Conservation (phyloP, 2,888 invertebrate genomes). For the Thumatha senex region DNA sequence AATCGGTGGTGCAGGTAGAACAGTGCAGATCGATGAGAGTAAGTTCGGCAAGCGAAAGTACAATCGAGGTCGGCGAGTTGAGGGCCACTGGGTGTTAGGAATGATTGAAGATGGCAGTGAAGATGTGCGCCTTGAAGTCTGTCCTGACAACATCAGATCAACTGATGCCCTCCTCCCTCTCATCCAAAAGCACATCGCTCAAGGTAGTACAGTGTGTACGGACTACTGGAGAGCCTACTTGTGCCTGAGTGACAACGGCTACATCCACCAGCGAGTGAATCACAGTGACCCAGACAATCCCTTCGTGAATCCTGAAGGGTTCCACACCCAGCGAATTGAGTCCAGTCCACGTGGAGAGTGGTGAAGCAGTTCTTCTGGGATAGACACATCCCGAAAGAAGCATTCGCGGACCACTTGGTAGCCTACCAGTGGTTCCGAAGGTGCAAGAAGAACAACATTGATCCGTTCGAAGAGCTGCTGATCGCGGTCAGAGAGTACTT, state of each 20-base stretch:
- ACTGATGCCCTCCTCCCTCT: neutral
- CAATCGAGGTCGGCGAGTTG: neutral
- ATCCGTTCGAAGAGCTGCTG: no score
- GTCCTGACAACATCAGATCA: constrained; percentile 24
- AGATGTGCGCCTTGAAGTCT: constrained; percentile 37
- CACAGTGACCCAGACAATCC: no score
- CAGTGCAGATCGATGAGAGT: neutral
- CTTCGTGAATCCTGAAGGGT: no score
- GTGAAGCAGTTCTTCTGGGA: no score
- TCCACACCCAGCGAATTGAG: no score
- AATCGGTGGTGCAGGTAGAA: neutral
- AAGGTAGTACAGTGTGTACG: neutral
- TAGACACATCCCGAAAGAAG: no score
- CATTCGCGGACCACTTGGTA: no score
- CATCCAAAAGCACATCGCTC: neutral
- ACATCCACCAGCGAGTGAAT: no score
- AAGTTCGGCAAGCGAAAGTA: neutral
- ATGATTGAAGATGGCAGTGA: constrained; percentile 35
- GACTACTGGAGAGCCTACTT: neutral
- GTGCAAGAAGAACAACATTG: no score
- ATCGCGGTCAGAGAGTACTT: no score
- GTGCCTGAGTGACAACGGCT: neutral
- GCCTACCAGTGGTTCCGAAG: no score
- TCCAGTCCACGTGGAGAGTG: no score
- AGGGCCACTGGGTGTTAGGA: neutral